Conservation (phyloP, 2,113 vertebrate species). For the Scomber scombrus region DNA sequence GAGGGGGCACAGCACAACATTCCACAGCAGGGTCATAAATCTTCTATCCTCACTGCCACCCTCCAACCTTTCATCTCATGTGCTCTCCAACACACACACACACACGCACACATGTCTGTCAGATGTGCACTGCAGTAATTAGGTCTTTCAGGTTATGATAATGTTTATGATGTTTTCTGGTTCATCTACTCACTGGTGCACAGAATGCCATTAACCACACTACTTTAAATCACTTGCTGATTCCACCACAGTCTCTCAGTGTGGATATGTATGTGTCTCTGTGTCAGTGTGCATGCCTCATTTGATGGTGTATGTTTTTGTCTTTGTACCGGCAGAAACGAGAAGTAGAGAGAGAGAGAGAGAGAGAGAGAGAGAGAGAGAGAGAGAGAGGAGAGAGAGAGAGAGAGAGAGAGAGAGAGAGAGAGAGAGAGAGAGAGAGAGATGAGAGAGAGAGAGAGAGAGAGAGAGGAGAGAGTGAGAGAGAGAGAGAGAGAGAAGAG, state of each 20-base stretch:
- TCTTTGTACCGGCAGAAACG: constrained; percentile 12
- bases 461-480: constrained; percentile 4
- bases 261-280: constrained; percentile 13
- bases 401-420: constrained; percentile 9
- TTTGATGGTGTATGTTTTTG: constrained; percentile 44
- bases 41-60: constrained; percentile 51
- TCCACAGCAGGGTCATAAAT: constrained; percentile 74
- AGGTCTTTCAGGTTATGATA: constrained; percentile 83
- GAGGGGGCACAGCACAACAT: constrained; percentile 46
- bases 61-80: background rate
- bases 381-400: constrained; percentile 21
- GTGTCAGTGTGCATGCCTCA: constrained; percentile 33
- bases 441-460: background rate
- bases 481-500: constrained; percentile 13
- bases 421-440: constrained; percentile 24
- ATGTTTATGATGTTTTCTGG: constrained; percentile 78
- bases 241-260: constrained; percentile 41
- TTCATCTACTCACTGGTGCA: constrained; percentile 74
- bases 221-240: constrained; percentile 70
- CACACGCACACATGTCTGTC: constrained; percentile 48
- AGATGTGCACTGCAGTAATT: constrained; percentile 74
- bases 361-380: constrained; percentile 24
- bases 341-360: constrained; percentile 14
- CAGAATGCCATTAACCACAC: constrained; percentile 78
- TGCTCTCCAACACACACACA: constrained; percentile 1